Evolutionary conservation across 2,888 invertebrate species (phyloP), one percentile per base, ranked within the genome.

Genomic region (Yponomeuta plumbellus): DNA sequence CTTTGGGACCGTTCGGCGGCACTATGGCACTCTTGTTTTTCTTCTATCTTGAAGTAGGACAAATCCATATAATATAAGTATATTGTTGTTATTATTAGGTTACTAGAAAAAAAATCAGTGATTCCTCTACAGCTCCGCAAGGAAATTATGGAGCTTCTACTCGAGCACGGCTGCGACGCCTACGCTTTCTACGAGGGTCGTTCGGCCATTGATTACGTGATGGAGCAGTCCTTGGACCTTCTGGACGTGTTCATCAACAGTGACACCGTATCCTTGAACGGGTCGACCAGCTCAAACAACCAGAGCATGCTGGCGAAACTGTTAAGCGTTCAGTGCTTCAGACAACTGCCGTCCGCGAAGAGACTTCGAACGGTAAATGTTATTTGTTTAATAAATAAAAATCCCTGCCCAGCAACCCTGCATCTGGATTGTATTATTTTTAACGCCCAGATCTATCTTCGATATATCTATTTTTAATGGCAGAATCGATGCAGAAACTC

Each of bases 241-340:
- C 72, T 89, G 2, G 75, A 86, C 13, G 73, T 80, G 34, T 83
- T 90, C 66, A 72, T 88, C n/a, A 78, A 76, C 67, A 78, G 74
- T 69, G 76, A 83, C 0, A 74, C 70, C 56, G 82, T 79, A 0
- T 71, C 88, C 67, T 75, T 89, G 0, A 89, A 90, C 67, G 76
- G 76, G 0, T 56, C 76, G 10, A 88, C 89, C 63, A 88, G 89
- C 70, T 73, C 77, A 11, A 40, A 64, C 0, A 81, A 85, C 67
- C 86, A 90, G 67, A 84, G 74, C 11, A 73, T 85, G 56, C 77
- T 90, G 5, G 74, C 83, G 0, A 88, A 88, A 72, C 80, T 87
- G 73, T 88, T 90, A 67, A 71, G 73, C 13, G 65, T 76, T 5
- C 73, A 80, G 1, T 87, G 77, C 69, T 85, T 79, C 69, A 83